Percentiles rank a stretch among this genome's conserved stretches.
phyloP scores from a whole-genome alignment of 2,888 invertebrate genomes.

The Andricus quercusramuli region DNA sequence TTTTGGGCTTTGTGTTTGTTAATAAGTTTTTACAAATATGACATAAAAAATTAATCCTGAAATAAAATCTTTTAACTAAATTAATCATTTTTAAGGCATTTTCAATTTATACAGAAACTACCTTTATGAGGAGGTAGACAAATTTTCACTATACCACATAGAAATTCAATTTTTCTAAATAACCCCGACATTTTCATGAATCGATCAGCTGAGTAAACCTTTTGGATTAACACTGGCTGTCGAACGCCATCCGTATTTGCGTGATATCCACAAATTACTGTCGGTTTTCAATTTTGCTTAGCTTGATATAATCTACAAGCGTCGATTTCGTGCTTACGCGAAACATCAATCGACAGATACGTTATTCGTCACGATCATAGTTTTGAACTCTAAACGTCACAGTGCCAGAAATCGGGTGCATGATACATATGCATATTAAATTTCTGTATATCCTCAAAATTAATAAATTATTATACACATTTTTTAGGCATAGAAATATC shows the following conservation, averaged over 20 bases:
- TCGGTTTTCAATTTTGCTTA: constrained; percentile 2
- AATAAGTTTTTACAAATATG: too few relatives aligned
- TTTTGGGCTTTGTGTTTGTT: too few relatives aligned
- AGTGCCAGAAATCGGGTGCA: neutral
- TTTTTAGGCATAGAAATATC: neutral
- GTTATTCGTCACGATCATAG: constrained; percentile 52
- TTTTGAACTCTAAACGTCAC: constrained; percentile 63
- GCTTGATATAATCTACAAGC: constrained; percentile 1
- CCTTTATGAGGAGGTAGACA: neutral
- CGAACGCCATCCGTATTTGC: neutral
- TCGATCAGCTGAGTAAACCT: neutral
- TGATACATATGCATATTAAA: neutral
- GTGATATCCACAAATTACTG: neutral
- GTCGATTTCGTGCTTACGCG: neutral
- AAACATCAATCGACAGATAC: constrained; percentile 16
- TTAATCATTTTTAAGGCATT: too few relatives aligned
- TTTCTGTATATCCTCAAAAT: neutral
- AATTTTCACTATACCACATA: neutral
- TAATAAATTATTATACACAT: neutral
- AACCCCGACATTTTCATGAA: neutral
- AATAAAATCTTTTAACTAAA: too few relatives aligned
- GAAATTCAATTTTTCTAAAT: neutral
- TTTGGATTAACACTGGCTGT: neutral
- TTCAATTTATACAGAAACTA: neutral
- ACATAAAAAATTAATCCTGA: too few relatives aligned